phyloP scores from a whole-genome alignment of 2,797 vertebrate genomes.

The Lutra lutra region DNA sequence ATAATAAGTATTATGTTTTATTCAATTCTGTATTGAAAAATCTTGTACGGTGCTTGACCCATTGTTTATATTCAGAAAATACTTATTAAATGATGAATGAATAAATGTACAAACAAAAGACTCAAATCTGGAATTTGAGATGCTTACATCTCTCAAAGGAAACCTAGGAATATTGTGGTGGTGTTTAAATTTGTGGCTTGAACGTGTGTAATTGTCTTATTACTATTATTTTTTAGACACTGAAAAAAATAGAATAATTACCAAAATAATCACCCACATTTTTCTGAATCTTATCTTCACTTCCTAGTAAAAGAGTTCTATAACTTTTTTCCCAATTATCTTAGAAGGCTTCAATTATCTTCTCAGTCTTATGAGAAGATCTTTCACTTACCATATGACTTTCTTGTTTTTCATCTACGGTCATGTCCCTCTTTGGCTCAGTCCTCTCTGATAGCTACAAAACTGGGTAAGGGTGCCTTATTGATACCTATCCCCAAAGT shows the following conservation, averaged over 20 bases:
- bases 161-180: not conserved
- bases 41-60: not conserved
- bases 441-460: not conserved
- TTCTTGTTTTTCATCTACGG: not conserved
- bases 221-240: not conserved
- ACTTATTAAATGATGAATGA: slow-evolving; percentile 42
- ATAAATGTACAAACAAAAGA: slow-evolving; percentile 23
- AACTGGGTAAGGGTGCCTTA: not conserved
- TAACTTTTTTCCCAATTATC: slow-evolving; percentile 25
- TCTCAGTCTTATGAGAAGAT: not conserved
- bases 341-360: not conserved
- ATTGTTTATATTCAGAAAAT: slow-evolving; percentile 47
- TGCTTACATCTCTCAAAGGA: slow-evolving; percentile 15
- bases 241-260: slow-evolving; percentile 30
- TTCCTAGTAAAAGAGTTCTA: not conserved
- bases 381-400: not conserved
- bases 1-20: slow-evolving; percentile 28
- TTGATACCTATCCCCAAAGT: not conserved
- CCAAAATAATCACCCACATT: not conserved
- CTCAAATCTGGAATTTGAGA: slow-evolving; percentile 16
- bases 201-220: slow-evolving; percentile 35
- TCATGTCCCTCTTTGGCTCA: not conserved
- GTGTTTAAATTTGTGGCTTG: slow-evolving; percentile 2
- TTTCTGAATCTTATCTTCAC: slow-evolving; percentile 2
- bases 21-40: slow-evolving; percentile 40